Percentiles rank a stretch among this genome's conserved stretches.
These are phyloP conservation scores for Drosophila trichaetosa DNA, from an alignment of 2,888 invertebrate species.

Conservation along the genomic window DNA sequence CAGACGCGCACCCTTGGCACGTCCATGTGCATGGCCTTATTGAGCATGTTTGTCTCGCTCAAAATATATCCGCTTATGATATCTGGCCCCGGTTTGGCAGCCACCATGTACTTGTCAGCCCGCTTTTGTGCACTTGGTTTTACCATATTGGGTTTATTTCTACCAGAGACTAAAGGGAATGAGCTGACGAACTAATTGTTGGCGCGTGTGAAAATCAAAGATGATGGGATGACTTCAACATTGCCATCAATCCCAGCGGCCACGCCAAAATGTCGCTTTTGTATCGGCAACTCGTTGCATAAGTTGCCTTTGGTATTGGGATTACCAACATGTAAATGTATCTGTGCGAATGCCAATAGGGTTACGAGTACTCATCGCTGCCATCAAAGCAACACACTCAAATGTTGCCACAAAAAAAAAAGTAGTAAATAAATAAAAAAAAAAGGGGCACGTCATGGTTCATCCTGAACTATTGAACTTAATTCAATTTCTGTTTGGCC, in stretches of 20 bases:
- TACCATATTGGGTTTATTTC: constrained; percentile 69
- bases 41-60: constrained; percentile 76
- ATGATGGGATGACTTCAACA: constrained; percentile 40
- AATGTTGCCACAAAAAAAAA: constrained; percentile 38
- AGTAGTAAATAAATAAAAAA: constrained; percentile 22
- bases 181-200: constrained; percentile 68
- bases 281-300: constrained; percentile 58
- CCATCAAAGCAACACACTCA: constrained; percentile 44
- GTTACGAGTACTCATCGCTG: constrained; percentile 32
- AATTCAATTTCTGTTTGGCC: constrained; percentile 62
- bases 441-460: constrained; percentile 39
- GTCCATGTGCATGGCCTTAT: constrained; percentile 70
- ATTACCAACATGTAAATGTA: constrained; percentile 31
- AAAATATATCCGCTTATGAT: constrained; percentile 80
- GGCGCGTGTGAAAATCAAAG: constrained; percentile 56
- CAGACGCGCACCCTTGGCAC: constrained; percentile 80
- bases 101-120: constrained; percentile 77
- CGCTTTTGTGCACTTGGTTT: constrained; percentile 69
- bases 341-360: constrained; percentile 16
- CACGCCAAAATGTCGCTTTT: constrained; percentile 62
- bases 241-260: constrained; percentile 46
- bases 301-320: constrained; percentile 33
- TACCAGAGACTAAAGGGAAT: constrained; percentile 83
- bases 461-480: constrained; percentile 76
- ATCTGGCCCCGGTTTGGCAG: constrained; percentile 65